Conservation (phyloP, 1,140 invertebrate genomes). For the Cyclina sinensis region DNA sequence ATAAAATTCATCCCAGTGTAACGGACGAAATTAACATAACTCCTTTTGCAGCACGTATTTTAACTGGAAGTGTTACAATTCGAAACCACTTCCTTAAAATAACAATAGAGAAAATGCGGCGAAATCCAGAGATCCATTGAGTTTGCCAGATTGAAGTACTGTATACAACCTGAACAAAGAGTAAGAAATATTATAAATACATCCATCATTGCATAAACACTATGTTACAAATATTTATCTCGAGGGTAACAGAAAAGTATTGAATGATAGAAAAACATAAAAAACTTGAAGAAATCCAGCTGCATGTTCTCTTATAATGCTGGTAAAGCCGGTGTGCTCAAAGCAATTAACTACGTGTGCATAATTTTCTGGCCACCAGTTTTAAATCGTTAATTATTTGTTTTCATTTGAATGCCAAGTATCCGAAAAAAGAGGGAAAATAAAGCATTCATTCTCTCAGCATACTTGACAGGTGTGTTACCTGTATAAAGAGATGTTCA, state of each 20-base stretch:
- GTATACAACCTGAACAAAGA: background rate
- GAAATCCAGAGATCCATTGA: too few relatives aligned
- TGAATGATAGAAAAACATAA: background rate
- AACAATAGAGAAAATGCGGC: too few relatives aligned
- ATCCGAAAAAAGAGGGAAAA: background rate
- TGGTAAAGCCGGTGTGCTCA: background rate
- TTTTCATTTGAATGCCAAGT: background rate
- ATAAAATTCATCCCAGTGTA: too few relatives aligned
- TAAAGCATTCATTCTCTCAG: background rate
- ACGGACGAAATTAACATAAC: too few relatives aligned
- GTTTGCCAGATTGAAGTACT: too few relatives aligned
- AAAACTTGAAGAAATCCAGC: background rate
- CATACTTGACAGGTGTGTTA: too few relatives aligned
- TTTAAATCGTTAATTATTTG: background rate
- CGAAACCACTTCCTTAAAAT: too few relatives aligned
- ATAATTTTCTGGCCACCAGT: background rate
- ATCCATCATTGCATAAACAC: slow-evolving; percentile 1
- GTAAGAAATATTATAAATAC: background rate
- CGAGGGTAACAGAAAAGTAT: background rate
- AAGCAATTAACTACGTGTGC: background rate
- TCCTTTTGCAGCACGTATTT: too few relatives aligned
- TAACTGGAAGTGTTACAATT: too few relatives aligned
- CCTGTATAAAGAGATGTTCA: too few relatives aligned
- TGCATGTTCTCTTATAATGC: background rate
- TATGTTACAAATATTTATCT: slow-evolving; percentile 2